Evolutionary conservation across 2,888 invertebrate species (phyloP), one percentile per base, ranked within the genome.

Genomic region (Sinodicranocentrus sp.): DNA sequence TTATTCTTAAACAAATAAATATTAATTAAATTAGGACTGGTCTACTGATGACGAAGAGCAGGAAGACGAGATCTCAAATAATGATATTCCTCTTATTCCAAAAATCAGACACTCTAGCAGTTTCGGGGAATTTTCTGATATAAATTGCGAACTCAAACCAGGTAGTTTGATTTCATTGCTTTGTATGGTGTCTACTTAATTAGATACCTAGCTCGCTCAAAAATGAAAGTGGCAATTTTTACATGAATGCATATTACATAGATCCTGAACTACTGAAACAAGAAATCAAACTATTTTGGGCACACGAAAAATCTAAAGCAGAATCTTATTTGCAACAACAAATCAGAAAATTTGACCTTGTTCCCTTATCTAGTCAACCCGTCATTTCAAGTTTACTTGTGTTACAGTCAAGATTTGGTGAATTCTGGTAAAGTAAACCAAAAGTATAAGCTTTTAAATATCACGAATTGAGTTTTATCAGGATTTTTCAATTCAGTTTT

Each of bases 341-440:
- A 19, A 39, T 86, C 26, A 71, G 83, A 13, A 57, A 72, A 48
- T 54, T 84, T 33, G 52, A 79, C 8, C 5, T 67, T 0, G 25
- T 48, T 1, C 57, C 72, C 1, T 59, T 88, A 17, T 67, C 19
- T 5, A 68, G 71, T 61, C 86, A 86, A 63, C 87, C 87, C 8
- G 84, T 86, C 0, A 86, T 88, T 21, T 71, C 84, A 8, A 78
- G 84, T 10, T 26, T 80, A 15, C n/a, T 86, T 1, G 79, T 75
- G 26, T 33, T 88, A 10, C 85, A 86, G 3, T 63, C 85, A 1
- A 68, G 84, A 48, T 88, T 88, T 77, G 87, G 87, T 10, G 85
- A 87, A 57, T 86, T 73, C 75, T 86, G 86, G 87, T 87, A 84
- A 78, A n/a, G n/a, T n/a, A n/a, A n/a, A n/a, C n/a, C n/a, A n/a